Base-by-base conservation (phyloP, 2,113 vertebrate genomes). In the Castor canadensis region DNA sequence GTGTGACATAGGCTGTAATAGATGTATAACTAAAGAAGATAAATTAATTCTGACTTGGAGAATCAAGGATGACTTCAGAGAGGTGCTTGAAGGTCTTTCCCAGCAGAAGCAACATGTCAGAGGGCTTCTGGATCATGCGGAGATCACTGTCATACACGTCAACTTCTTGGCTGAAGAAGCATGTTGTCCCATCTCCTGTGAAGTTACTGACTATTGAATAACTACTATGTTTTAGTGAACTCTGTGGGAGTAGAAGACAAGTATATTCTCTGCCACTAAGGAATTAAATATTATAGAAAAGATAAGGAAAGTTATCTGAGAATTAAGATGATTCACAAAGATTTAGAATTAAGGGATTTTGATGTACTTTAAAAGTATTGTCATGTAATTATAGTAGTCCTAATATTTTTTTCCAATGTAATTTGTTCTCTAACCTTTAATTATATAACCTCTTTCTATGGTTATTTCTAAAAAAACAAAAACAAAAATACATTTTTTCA, bases 321-420 rank as follows among this genome's bases (percentile, higher is more conserved):
- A 52, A 52, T 90, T 73, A 92, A 95, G 52, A 32, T 26, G 35
- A 93, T 93, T 94, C 13, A 67, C 52, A 35, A 40, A 89, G 58
- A 94, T 85, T 97, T 49, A 93, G 54, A 91, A 15, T 47, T 76
- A 87, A 84, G 60, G 75, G 15, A 73, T 89, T 94, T 87, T 69
- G 32, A 84, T 87, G 4, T 15, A 43, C 67, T 95, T 94, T 58
- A 45, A 82, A 82, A 88, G 75, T 91, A 76, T 32, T 90, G 11
- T 47, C 28, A 38, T 90, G 30, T 73, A 77, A 69, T 93, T 93
- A 30, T 85, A 38, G 19, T 62, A 94, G 35, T 67, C n/a, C 89
- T 73, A 81, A 79, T 69, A 6, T 95, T 38, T 56, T 49, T 86
- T 88, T 69, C 52, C n/a, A 43, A 1, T 89, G 28, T 92, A 67